Conservation (phyloP, 1,140 invertebrate species). For the Lepidurus couesii region DNA sequence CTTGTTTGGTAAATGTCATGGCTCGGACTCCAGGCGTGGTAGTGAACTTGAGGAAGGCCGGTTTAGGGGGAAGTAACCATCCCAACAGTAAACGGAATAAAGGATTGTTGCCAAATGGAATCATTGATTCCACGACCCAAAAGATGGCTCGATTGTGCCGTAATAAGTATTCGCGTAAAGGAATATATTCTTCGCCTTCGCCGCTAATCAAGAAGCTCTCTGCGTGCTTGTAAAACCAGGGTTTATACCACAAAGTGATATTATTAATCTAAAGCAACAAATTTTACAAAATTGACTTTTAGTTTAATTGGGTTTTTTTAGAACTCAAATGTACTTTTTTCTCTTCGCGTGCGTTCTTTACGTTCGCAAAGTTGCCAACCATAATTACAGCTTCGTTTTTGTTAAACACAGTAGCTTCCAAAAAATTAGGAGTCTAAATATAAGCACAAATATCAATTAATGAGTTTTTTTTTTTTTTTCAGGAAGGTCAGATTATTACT, state of each 20-base stretch:
- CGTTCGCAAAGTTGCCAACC: constrained; percentile 38
- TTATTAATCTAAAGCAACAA: constrained; percentile 44
- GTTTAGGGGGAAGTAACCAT: constrained; percentile 50
- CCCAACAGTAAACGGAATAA: constrained; percentile 44
- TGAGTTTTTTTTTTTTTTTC: not conserved
- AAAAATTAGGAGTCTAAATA: constrained; percentile 46
- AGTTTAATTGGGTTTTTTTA: not conserved
- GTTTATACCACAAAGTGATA: constrained; percentile 52
- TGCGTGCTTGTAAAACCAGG: constrained; percentile 61
- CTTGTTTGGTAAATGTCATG: constrained; percentile 53
- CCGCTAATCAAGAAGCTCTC: constrained; percentile 49
- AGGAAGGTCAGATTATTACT: constrained; percentile 33
- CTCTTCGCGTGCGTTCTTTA: constrained; percentile 29
- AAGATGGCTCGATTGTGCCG: constrained; percentile 53
- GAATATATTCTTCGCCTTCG: constrained; percentile 50
- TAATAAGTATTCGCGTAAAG: constrained; percentile 51
- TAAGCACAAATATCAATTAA: not conserved
- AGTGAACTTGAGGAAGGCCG: constrained; percentile 51
- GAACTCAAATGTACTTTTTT: constrained; percentile 22
- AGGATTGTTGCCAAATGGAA: constrained; percentile 50
- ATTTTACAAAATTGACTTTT: constrained; percentile 37
- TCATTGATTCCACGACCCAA: constrained; percentile 54
- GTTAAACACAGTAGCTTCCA: constrained; percentile 52
- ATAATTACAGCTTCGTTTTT: constrained; percentile 53
- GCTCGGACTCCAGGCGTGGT: constrained; percentile 52